Evolutionary conservation across 1,140 invertebrate species (phyloP), one percentile per base, ranked within the genome.

Genomic region (Drosophila bocqueti): DNA sequence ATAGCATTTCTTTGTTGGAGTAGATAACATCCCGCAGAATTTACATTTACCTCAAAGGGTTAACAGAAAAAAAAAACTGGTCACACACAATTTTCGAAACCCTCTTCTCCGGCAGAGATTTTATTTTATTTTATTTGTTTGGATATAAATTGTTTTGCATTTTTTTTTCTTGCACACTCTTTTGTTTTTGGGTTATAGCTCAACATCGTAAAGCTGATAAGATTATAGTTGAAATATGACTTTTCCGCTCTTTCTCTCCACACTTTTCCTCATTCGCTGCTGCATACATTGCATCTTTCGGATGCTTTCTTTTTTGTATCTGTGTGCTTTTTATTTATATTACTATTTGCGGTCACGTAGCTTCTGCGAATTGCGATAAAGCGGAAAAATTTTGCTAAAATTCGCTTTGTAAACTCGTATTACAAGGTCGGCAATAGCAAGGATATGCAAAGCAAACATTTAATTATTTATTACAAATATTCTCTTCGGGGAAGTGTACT

Each of bases 151-250:
- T 72, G 66, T 68, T 81, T 60, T 71, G 59, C 62, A 72, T 77
- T 64, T 65, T 69, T 69, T 69, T 54, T 42, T 15, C 24, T 24
- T 10, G 34, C 52, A 38, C 11, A 54, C 24, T 42, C 29, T 18
- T 49, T 55, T 46, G 43, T 45, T 68, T 78, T 78, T 61, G 38
- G 63, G 67, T 79, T 73, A 84, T 83, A 80, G 79, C 72, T 84
- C 72, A 84, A 80, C 81, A 85, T 85, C 57, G 82, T 75, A 85
- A 79, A 85, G 78, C 74, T 85, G 83, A 85, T 85, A 85, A 85
- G 83, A 81, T 85, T 85, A 85, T 78, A 78, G 68, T 82, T 85
- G 78, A 85, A 78, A 86, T 85, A 85, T 85, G 82, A 74, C 58
- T 77, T 81, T 77, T 46, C 65, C 66, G 58, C 65, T 50, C 42